Evolutionary conservation across 2,113 vertebrate genomes (phyloP), one percentile per base, ranked within the genome.

Genomic region (Chaetops frenatus): DNA sequence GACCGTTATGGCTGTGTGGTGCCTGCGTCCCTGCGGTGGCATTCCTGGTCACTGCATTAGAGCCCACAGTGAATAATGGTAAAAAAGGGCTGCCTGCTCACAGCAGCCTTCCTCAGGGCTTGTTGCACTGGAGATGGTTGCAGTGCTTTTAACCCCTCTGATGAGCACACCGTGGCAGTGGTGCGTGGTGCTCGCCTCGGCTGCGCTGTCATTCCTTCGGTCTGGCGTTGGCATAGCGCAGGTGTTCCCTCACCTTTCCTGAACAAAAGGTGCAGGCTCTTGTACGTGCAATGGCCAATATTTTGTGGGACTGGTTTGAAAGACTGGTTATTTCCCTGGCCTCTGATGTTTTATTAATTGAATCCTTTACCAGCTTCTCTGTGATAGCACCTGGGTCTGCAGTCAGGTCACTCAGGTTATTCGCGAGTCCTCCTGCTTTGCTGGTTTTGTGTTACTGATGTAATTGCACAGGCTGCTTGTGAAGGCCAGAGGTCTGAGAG

Each of bases 131-230:
- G 27, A 56, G 71, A 15, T 58, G 22, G 19, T 73, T 80, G 12
- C 70, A 58, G 4, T 65, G 60, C n/a, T 38, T 76, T 70, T 54
- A 81, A 78, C 31, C 35, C 71, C 29, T 42, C 35, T 38, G 58
- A 18, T 28, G 42, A 79, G 56, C 15, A 18, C 35, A 20, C 42
- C 3, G 70, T 42, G 62, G 81, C 57, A 45, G 67, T 16, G 50
- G 4, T 48, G 42, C 2, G 1, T 7, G 28, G 40, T 57, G 64
- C 57, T 76, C 31, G 48, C 65, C 53, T 79, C 1, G 12, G 17
- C 86, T 70, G 56, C 4, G 0, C 10, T 29, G 60, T 42, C 47
- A 3, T 35, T 66, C 29, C 5, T 57, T 62, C 0, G 0, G 21
- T 33, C 22, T 53, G 65, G 28, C 10, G 2, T 9, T n/a, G 48